Evolutionary conservation across 2,113 vertebrate species (phyloP).

Genomic region (Nematolebias whitei): DNA sequence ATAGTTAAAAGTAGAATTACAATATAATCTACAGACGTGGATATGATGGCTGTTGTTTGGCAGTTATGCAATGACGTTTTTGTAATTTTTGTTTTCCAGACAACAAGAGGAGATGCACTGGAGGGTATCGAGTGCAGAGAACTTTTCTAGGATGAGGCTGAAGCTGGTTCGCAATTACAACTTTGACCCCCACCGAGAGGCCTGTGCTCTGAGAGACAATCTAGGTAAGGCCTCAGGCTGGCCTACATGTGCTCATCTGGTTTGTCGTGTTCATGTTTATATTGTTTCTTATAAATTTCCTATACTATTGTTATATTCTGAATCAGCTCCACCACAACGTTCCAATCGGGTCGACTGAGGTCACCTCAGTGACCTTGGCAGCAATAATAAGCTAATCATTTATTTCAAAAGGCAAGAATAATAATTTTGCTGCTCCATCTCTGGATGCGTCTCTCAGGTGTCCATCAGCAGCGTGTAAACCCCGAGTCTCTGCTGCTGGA

Average conservation of each 20-base stretch:
- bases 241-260: no score
- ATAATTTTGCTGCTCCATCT: background rate
- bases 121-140: slow-evolving; percentile 94
- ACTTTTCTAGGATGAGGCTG: slow-evolving; percentile 95
- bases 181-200: slow-evolving; percentile 88
- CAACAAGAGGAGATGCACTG: slow-evolving; percentile 84
- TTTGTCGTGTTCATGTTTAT: no score
- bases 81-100: slow-evolving; percentile 67
- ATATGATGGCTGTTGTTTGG: background rate
- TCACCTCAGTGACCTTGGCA: no score
- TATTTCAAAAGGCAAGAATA: no score
- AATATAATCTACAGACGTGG: background rate
- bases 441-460: slow-evolving; percentile 72
- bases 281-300: no score
- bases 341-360: no score
- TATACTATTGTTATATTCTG: no score
- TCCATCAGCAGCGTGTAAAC: slow-evolving; percentile 84
- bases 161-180: slow-evolving; percentile 92
- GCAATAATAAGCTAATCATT: background rate
- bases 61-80: background rate
- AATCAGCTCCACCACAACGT: no score
- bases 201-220: slow-evolving; percentile 95
- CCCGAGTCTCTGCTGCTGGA: slow-evolving; percentile 92
- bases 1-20: no score
- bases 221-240: slow-evolving; percentile 87